Conservation (phyloP, 2,888 invertebrate species). For the Carterocephalus palaemon region DNA sequence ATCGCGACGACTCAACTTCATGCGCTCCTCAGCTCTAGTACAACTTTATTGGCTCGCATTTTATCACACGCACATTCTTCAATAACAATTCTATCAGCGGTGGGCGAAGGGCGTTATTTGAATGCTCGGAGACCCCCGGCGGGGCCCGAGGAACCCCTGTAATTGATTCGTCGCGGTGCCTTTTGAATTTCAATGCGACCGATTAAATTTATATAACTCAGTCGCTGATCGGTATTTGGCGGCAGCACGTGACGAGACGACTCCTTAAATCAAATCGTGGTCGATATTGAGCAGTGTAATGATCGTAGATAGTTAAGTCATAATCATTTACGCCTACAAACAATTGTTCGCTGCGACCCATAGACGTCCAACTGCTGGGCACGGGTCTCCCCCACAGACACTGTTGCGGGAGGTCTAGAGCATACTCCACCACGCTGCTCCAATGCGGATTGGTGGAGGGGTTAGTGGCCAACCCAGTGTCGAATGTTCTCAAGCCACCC, state of each 20-base stretch:
- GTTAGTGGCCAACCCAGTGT: too few relatives aligned
- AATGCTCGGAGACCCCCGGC: slow-evolving; percentile 43
- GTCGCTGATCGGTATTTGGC: slow-evolving; percentile 24
- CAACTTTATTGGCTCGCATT: slow-evolving; percentile 66
- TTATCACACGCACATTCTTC: slow-evolving; percentile 75
- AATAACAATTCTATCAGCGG: slow-evolving; percentile 70
- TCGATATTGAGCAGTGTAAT: slow-evolving; percentile 7
- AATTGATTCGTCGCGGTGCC: slow-evolving; percentile 69
- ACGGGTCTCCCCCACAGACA: too few relatives aligned
- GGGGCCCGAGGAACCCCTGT: slow-evolving; percentile 41
- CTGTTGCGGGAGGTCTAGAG: too few relatives aligned
- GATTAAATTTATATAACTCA: slow-evolving; percentile 74
- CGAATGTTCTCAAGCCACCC: too few relatives aligned
- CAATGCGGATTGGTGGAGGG: too few relatives aligned
- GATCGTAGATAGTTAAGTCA: too few relatives aligned
- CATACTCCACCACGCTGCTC: too few relatives aligned
- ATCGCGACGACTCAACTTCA: slow-evolving; percentile 4
- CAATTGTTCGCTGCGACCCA: too few relatives aligned
- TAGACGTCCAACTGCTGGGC: too few relatives aligned
- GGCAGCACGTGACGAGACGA: slow-evolving; percentile 33
- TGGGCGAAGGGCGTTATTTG: slow-evolving; percentile 57
- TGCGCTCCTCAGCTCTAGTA: slow-evolving; percentile 4
- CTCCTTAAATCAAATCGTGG: slow-evolving; percentile 45
- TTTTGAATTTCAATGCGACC: slow-evolving; percentile 72
- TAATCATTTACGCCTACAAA: too few relatives aligned